A percentile compares a stretch with the other conserved stretches of the same genome.
phyloP scores from a whole-genome alignment of 1,140 invertebrate species.

The Belonocnema kinseyi region DNA sequence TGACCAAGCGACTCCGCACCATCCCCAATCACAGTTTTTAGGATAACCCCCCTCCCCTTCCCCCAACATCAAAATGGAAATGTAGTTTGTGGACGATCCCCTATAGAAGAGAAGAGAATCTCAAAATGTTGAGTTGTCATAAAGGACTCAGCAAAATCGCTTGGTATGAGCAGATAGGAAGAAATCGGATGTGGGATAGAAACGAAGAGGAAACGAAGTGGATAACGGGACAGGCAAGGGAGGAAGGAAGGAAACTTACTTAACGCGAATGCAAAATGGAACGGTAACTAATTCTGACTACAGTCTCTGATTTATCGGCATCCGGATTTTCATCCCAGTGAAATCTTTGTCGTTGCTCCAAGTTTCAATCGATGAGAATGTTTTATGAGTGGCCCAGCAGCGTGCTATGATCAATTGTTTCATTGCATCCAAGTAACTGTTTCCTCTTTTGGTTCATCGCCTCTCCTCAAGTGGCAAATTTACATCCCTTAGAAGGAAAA shows the following conservation, averaged over 20 bases:
- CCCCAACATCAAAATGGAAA: no score
- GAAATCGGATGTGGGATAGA: constrained; percentile 60
- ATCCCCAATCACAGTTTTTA: no score
- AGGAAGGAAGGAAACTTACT: constrained; percentile 63
- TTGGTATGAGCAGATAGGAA: constrained; percentile 34
- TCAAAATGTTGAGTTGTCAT: no score
- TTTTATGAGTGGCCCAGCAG: constrained; percentile 46
- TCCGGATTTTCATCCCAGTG: constrained; percentile 64
- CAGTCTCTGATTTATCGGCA: constrained; percentile 69
- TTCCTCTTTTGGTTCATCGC: no score
- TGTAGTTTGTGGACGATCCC: no score
- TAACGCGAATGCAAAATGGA: constrained; percentile 71
- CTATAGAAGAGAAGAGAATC: no score
- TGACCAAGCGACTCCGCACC: no score
- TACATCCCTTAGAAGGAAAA: no score
- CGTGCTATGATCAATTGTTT: not conserved
- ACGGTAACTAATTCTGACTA: constrained; percentile 72
- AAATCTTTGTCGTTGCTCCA: constrained; percentile 55
- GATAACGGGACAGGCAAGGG: constrained; percentile 51
- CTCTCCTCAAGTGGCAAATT: no score
- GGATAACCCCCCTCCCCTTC: no score
- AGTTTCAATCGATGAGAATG: constrained; percentile 54
- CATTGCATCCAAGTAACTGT: not conserved
- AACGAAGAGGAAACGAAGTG: constrained; percentile 65
- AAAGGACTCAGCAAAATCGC: no score